Conservation (phyloP, 2,113 vertebrate species). For the Rhagologus leucostigma region DNA sequence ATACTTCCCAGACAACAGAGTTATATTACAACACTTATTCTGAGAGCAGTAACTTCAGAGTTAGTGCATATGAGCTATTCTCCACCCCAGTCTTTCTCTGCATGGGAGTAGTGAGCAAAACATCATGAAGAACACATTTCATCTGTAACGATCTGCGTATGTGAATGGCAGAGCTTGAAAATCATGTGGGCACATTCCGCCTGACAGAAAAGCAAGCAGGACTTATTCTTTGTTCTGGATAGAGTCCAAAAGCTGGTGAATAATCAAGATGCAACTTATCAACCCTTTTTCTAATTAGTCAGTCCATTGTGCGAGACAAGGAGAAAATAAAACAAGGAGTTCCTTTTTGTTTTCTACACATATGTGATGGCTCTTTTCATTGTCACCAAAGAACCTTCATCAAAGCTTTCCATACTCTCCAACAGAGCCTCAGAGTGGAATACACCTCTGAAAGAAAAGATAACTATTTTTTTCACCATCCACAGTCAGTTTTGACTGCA, state of each 20-base stretch:
- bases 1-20: not conserved
- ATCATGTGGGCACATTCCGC: not conserved
- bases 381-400: not conserved
- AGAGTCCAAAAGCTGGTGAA: not conserved
- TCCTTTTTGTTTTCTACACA: not conserved
- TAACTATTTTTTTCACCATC: not conserved
- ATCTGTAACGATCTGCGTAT: not conserved
- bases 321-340: not conserved
- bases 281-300: not conserved
- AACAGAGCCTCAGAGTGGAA: not conserved
- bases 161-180: conserved; percentile 5
- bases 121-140: not conserved
- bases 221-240: not conserved
- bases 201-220: not conserved
- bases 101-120: not conserved
- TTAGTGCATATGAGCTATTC: not conserved
- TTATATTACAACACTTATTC: not conserved
- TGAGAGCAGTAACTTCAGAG: not conserved
- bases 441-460: not conserved
- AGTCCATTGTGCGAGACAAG: not conserved
- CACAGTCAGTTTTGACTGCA: not conserved
- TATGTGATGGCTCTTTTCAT: not conserved
- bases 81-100: not conserved
- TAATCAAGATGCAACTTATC: not conserved
- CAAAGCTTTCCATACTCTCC: not conserved